These are phyloP conservation scores for Ornithoptera priamus DNA, from an alignment of 2,888 invertebrate genomes.

Conservation along the genomic window DNA sequence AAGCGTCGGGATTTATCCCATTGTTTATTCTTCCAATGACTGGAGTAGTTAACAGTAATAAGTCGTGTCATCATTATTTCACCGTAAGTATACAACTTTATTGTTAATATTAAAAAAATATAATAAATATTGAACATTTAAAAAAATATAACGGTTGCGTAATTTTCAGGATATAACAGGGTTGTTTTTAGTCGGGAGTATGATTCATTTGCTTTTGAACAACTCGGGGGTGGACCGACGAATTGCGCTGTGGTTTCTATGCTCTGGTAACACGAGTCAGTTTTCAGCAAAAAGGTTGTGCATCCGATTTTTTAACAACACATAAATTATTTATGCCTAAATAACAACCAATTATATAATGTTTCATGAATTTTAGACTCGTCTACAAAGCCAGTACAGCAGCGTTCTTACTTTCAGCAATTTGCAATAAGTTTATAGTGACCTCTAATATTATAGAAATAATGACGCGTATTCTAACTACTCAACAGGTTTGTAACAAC, in stretches of 20 bases:
- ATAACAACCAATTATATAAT: background rate
- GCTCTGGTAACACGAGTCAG: constrained; percentile 45
- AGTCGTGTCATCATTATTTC: constrained; percentile 44
- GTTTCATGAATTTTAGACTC: constrained; percentile 47
- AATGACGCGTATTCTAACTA: constrained; percentile 40
- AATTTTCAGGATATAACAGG: constrained; percentile 53
- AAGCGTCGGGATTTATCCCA: constrained; percentile 48
- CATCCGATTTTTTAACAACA: background rate
- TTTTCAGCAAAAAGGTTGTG: constrained; percentile 48
- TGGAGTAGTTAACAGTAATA: constrained; percentile 40
- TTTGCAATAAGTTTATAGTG: constrained; percentile 51
- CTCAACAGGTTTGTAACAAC: constrained; percentile 42
- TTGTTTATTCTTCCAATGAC: constrained; percentile 54
- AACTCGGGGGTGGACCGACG: constrained; percentile 60
- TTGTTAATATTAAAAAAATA: background rate
- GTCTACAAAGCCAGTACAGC: constrained; percentile 53
- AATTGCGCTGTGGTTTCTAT: constrained; percentile 47
- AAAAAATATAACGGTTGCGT: background rate
- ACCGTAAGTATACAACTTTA: constrained; percentile 45
- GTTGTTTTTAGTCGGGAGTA: constrained; percentile 49
- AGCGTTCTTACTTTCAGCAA: constrained; percentile 55
- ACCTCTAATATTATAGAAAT: constrained; percentile 47
- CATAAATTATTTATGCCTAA: background rate
- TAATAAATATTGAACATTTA: background rate
- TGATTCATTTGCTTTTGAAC: constrained; percentile 54